phyloP scores from a whole-genome alignment of 1,140 invertebrate species.

The Lordiphosa collinella region DNA sequence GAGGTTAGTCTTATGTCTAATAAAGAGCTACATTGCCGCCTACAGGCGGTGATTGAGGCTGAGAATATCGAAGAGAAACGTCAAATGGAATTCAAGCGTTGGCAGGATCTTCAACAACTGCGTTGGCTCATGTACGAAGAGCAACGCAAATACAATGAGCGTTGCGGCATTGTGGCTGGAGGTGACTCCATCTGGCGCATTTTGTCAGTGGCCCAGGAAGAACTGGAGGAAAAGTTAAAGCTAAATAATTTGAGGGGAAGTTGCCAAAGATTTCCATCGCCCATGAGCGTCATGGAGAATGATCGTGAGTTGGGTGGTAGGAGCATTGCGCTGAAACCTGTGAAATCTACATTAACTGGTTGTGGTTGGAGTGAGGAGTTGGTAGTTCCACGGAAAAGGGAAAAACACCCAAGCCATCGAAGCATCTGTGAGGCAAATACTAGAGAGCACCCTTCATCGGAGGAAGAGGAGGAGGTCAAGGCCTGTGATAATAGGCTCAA shows the following conservation, averaged over 20 bases:
- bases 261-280: conserved; percentile 40
- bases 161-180: not conserved
- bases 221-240: conserved; percentile 35
- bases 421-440: not conserved
- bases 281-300: conserved; percentile 34
- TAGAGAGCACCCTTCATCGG: not conserved
- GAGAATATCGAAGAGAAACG: conserved; percentile 8
- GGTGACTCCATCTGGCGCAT: conserved; percentile 46
- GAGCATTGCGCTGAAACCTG: not conserved
- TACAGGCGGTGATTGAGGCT: not conserved
- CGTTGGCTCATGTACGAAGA: conserved; percentile 48
- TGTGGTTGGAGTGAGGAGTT: not conserved
- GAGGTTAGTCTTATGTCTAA: conserved; percentile 25
- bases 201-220: conserved; percentile 26
- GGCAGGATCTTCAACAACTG: conserved; percentile 36
- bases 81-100: conserved; percentile 23
- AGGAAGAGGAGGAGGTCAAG: too few species aligned
- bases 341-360: conserved; percentile 18
- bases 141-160: conserved; percentile 33
- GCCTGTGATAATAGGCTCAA: too few species aligned
- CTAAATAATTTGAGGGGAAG: conserved; percentile 12
- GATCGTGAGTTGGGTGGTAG: conserved; percentile 4
- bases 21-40: conserved; percentile 10
- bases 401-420: too few species aligned
- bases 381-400: not conserved